These are phyloP conservation scores for Bombus impatiens DNA, from an alignment of 1,140 invertebrate species.

Conservation along the genomic window DNA sequence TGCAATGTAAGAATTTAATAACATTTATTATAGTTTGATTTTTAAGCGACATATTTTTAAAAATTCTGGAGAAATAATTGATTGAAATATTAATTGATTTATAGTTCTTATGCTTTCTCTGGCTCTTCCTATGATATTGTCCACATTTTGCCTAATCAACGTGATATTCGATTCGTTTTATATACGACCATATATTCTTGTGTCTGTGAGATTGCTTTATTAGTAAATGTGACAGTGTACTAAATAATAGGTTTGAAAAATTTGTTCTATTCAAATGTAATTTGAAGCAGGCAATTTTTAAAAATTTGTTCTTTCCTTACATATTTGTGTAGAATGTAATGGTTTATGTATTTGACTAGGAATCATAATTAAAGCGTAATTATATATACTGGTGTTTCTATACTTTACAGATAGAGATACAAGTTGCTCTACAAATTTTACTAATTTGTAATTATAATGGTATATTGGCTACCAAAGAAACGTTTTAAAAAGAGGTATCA, in stretches of 20 bases:
- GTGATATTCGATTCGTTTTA: neutral
- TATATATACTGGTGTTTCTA: slow-evolving; percentile 19
- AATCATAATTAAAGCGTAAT: slow-evolving; percentile 14
- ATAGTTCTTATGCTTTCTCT: neutral
- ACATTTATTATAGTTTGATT: neutral
- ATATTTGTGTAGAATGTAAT: neutral
- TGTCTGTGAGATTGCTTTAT: neutral
- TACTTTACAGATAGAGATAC: neutral
- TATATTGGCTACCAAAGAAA: slow-evolving; percentile 73
- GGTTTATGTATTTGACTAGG: neutral
- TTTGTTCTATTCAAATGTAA: neutral
- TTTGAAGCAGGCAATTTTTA: neutral
- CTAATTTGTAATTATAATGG: slow-evolving; percentile 63
- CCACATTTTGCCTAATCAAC: neutral
- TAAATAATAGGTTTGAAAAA: neutral
- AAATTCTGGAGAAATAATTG: neutral
- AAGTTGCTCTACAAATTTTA: slow-evolving; percentile 49
- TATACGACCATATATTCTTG: neutral
- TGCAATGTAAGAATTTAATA: neutral
- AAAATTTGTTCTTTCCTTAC: neutral
- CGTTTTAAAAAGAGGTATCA: slow-evolving; percentile 74
- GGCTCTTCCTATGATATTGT: no score
- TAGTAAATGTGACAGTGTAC: neutral
- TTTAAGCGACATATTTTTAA: neutral
- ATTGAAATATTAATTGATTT: neutral